Percentiles rank a stretch among this genome's conserved stretches.
Conservation (phyloP, 2,113 vertebrate species). For the Austrofundulus limnaeus region DNA sequence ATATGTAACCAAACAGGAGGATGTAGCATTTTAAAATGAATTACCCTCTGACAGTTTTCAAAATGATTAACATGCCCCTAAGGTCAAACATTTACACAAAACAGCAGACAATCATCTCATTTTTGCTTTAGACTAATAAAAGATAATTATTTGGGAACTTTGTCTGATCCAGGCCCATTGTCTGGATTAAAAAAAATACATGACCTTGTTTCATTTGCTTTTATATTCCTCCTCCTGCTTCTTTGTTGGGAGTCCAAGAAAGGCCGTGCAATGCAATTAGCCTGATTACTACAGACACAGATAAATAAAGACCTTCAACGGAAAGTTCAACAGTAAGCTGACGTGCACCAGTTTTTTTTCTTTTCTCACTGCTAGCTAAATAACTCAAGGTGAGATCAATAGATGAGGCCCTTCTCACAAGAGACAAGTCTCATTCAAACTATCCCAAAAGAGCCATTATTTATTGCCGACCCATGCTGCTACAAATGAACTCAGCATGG, state of each 20-base stretch:
- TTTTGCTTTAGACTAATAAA: neutral
- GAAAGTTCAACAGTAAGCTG: slow-evolving; percentile 45
- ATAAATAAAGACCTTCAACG: slow-evolving; percentile 49
- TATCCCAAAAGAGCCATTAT: slow-evolving; percentile 55
- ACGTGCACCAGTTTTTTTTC: slow-evolving; percentile 38
- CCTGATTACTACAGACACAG: slow-evolving; percentile 48
- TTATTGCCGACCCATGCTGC: slow-evolving; percentile 60
- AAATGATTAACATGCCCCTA: neutral
- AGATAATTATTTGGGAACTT: slow-evolving; percentile 3
- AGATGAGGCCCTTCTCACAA: slow-evolving; percentile 36
- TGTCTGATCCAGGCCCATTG: slow-evolving; percentile 8
- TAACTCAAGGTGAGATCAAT: slow-evolving; percentile 64
- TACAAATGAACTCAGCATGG: slow-evolving; percentile 65
- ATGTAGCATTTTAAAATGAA: too few relatives aligned
- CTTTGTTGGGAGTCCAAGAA: slow-evolving; percentile 28
- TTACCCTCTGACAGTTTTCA: too few relatives aligned
- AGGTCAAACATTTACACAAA: neutral
- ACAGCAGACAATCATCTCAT: neutral
- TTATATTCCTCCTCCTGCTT: slow-evolving; percentile 13
- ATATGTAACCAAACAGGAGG: too few relatives aligned
- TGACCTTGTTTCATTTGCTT: slow-evolving; percentile 28
- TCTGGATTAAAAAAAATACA: slow-evolving; percentile 39
- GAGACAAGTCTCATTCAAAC: slow-evolving; percentile 37
- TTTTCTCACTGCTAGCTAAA: slow-evolving; percentile 29
- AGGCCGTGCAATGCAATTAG: slow-evolving; percentile 36